Evolutionary conservation across 2,113 vertebrate genomes (phyloP), one percentile per base, ranked within the genome.

Genomic region (Bucco capensis): DNA sequence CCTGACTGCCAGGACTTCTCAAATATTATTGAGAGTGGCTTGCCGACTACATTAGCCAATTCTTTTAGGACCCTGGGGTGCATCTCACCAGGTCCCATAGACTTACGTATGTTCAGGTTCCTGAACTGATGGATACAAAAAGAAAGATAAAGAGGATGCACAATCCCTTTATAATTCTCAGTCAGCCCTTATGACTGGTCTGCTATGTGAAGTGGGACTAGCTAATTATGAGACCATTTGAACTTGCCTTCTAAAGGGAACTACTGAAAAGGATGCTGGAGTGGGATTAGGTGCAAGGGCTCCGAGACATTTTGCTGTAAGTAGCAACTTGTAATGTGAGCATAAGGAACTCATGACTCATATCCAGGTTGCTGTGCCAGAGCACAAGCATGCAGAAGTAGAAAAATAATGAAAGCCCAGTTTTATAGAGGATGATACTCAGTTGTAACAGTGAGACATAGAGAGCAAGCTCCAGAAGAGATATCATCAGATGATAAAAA

Each of bases 121-220:
- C n/a, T n/a, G n/a, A n/a, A 75, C 44, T 73, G 62, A 54, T 72
- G 6, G 70, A 71, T 81, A 92, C 57, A 81, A 94, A 93, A 88
- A 75, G 83, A 91, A 90, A 90, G 65, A 61, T 67, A 86, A 93
- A 76, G 70, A 81, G 35, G 62, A 74, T 72, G 64, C 44, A 80
- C 38, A 94, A 89, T 92, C 65, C 69, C 56, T 57, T 83, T 88
- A 76, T 93, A 95, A 80, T 92, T 93, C 86, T 81, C 57, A 83
- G 79, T 75, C 12, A 10, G 57, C 50, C 57, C 84, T 88, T 2
- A 0, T 88, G 76, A 92, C 53, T 58, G 73, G 53, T 90, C 72
- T 88, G 67, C 70, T 88, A 18, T 78, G 66, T 69, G 61, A 94
- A 86, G 57, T 69, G 49, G 88, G 76, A 49, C 53, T 83, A 78